phyloP scores from a whole-genome alignment of 2,113 vertebrate species.

The Brachyhypopomus occidentalis region DNA sequence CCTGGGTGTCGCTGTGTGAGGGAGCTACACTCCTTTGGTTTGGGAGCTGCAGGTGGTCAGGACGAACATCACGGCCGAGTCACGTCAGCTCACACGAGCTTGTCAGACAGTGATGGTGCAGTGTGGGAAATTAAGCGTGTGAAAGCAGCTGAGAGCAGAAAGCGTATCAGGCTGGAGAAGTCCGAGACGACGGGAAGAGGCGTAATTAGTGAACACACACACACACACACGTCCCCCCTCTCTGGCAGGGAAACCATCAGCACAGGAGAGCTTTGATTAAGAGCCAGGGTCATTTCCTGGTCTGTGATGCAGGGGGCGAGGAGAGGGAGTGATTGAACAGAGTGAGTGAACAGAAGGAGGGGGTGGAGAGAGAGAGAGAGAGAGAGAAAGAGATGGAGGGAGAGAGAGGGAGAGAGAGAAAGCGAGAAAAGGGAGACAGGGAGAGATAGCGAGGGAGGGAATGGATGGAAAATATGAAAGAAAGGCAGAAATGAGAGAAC shows the following conservation, averaged over 20 bases:
- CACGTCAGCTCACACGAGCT: conserved; percentile 25
- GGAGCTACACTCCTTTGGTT: background rate
- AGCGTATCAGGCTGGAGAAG: conserved; percentile 77
- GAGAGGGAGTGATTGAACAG: conserved; percentile 47
- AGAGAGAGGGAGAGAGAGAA: background rate
- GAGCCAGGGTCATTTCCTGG: conserved; percentile 75
- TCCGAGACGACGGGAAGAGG: conserved; percentile 71
- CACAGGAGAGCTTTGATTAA: conserved; percentile 69
- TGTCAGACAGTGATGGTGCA: conserved; percentile 45
- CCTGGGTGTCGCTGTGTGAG: background rate
- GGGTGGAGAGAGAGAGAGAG: background rate
- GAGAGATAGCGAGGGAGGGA: background rate
- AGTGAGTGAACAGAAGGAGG: background rate
- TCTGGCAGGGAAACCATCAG: conserved; percentile 62
- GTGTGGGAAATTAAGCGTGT: conserved; percentile 81
- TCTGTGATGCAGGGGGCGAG: conserved; percentile 32
- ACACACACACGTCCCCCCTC: conserved; percentile 20
- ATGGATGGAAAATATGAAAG: background rate
- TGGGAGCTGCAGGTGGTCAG: background rate
- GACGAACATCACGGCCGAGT: background rate
- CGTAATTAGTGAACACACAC: conserved; percentile 57
- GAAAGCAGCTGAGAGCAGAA: conserved; percentile 67
- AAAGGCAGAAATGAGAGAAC: background rate
- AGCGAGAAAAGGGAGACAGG: background rate
- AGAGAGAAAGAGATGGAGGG: background rate